A percentile compares a stretch with the other conserved stretches of the same genome.
These are phyloP conservation scores for Drosophila willistoni DNA, from an alignment of 1,140 invertebrate genomes.

Conservation along the genomic window DNA sequence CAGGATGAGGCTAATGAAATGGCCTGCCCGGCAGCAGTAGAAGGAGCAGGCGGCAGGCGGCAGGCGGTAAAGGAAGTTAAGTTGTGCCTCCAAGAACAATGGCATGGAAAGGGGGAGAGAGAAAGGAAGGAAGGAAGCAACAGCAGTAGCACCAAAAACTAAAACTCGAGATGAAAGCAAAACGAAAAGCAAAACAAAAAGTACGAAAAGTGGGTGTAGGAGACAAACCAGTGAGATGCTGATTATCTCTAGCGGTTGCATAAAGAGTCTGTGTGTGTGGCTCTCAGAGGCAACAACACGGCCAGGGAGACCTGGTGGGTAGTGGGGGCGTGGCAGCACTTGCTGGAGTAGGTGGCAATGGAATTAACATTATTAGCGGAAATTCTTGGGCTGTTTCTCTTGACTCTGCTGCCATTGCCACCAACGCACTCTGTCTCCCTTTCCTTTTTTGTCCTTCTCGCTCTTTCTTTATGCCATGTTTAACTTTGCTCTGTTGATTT, in stretches of 20 bases:
- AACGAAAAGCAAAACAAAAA: conserved; percentile 50
- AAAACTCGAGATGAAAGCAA: conserved; percentile 77
- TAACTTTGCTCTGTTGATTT: conserved; percentile 64
- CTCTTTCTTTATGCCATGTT: conserved; percentile 43
- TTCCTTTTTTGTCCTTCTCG: not conserved
- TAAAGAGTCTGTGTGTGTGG: not conserved
- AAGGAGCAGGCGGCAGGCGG: not conserved
- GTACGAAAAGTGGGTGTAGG: not conserved
- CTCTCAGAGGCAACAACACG: too few relatives aligned
- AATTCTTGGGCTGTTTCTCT: conserved; percentile 49
- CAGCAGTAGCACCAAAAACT: conserved; percentile 61
- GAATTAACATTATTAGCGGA: conserved; percentile 81
- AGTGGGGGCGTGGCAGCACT: not conserved
- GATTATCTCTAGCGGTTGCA: conserved; percentile 65
- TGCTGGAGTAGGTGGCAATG: conserved; percentile 59
- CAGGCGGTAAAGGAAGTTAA: conserved; percentile 44
- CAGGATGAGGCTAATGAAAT: conserved; percentile 61
- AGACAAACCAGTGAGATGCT: conserved; percentile 37
- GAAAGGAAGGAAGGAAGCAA: conserved; percentile 49
- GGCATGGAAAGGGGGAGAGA: conserved; percentile 23
- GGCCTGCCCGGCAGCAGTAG: conserved; percentile 24
- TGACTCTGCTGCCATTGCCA: conserved; percentile 1
- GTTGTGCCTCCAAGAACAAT: conserved; percentile 35
- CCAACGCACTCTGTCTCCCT: not conserved
- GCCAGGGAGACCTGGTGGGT: not conserved